Evolutionary conservation across 2,888 invertebrate genomes (phyloP), one percentile per base, ranked within the genome.

Genomic region (Carterocephalus palaemon): DNA sequence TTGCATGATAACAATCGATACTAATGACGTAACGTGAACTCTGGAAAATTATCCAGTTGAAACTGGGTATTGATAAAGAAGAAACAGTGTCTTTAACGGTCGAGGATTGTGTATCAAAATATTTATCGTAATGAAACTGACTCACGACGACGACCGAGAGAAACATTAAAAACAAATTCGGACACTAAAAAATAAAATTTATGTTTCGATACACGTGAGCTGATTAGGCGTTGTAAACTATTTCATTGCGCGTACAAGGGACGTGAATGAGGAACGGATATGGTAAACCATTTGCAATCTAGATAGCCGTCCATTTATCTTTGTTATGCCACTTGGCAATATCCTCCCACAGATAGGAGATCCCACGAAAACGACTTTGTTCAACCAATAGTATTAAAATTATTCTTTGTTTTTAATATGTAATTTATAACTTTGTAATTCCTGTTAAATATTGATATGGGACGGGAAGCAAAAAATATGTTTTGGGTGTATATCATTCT

Each of bases 311-410:
- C 26, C 34, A 42, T 42, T 42, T 42, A 28, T 34, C 34, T 34
- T 34, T 34, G 16, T 42, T 42, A 22, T 42, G 6, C 22, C 36
- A 28, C 9, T 20, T 33, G 20, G 42, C 26, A 34, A 34, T 42
- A 5, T 28, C 9, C n/a, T 41, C n/a, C 32, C 33, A 15, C 33
- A 26, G 33, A 19, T 12, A 54, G 48, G 47, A 50, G 53, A 48
- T 63, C 62, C 69, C 64, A 49, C 54, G 51, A 64, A 57, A 59
- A 62, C 54, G 45, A 51, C 47, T 70, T 73, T 73, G 72, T 73
- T 62, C n/a, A n/a, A n/a, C n/a, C n/a, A n/a, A 23, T 39, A 9
- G 20, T 6, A 29, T 29, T 28, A 12, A 23, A 39, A n/a, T n/a
- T 10, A 22, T 26, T 28, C 22, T 16, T 43, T 23, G 26, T 34